phyloP scores from a whole-genome alignment of 1,140 invertebrate species.

The Argopecten irradians region DNA sequence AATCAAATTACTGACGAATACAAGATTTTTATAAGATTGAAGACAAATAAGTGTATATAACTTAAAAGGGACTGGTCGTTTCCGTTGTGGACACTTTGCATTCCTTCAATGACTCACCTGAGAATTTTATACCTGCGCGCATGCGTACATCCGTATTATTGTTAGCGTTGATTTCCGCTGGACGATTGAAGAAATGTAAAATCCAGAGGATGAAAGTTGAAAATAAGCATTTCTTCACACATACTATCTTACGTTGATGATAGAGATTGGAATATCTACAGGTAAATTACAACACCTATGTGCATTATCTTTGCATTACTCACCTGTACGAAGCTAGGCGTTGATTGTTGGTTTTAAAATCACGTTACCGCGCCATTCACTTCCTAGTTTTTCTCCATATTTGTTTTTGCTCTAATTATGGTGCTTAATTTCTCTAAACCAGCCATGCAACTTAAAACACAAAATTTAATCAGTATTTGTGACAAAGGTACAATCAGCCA shows the following conservation, averaged over 20 bases:
- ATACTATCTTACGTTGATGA: constrained; percentile 17
- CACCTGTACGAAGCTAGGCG: background rate
- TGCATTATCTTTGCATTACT: background rate
- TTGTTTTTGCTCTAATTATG: background rate
- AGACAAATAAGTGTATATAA: too few relatives aligned
- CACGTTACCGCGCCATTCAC: constrained; percentile 1
- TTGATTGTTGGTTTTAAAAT: background rate
- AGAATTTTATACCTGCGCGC: constrained; percentile 35
- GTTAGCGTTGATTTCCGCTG: background rate
- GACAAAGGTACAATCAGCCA: too few relatives aligned
- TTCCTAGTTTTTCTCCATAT: constrained; percentile 1
- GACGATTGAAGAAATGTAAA: constrained; percentile 14
- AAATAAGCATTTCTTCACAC: background rate
- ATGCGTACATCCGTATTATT: constrained; percentile 25
- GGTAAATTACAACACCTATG: background rate
- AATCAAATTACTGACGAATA: too few relatives aligned
- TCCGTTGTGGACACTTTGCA: background rate
- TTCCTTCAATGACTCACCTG: constrained; percentile 39
- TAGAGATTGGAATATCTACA: background rate
- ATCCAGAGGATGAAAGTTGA: background rate
- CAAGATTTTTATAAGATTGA: too few relatives aligned
- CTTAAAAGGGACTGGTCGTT: background rate
- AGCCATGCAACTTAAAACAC: background rate
- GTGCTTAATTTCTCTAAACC: background rate
- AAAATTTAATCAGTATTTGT: too few relatives aligned